phyloP scores from a whole-genome alignment of 1,140 invertebrate species.

The Temnothorax nylanderi region DNA sequence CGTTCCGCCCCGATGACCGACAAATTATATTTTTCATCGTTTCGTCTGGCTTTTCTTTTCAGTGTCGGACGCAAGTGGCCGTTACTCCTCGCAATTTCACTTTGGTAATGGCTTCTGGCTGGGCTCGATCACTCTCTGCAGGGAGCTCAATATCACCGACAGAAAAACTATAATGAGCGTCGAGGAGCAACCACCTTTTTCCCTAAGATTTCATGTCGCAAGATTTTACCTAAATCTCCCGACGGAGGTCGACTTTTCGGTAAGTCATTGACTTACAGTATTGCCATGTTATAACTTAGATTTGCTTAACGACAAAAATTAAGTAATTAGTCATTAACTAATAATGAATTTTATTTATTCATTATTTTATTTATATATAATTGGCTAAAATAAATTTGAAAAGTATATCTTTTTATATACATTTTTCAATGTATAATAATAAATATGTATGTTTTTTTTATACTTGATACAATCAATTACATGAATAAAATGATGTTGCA shows the following conservation, averaged over 20 bases:
- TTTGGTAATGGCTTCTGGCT: conserved; percentile 94
- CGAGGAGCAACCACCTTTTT: conserved; percentile 87
- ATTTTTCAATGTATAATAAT: neutral
- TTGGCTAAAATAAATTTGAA: neutral
- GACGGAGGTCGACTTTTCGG: conserved; percentile 87
- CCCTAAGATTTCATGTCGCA: conserved; percentile 88
- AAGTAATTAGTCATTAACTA: neutral
- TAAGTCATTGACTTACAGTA: conserved; percentile 80
- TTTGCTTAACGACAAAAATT: neutral
- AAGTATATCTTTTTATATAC: neutral
- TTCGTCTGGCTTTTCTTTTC: conserved; percentile 76
- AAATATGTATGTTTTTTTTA: neutral
- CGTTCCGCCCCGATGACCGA: conserved; percentile 19
- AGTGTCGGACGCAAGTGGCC: conserved; percentile 94
- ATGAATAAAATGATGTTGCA: neutral
- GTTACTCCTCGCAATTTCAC: conserved; percentile 92
- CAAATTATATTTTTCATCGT: conserved; percentile 27
- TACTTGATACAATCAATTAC: neutral
- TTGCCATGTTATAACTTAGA: neutral
- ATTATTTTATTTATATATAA: neutral
- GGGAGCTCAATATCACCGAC: conserved; percentile 85
- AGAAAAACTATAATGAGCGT: conserved; percentile 59
- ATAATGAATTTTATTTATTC: neutral
- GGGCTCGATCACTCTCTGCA: conserved; percentile 89
- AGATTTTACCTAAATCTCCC: conserved; percentile 88